Base-by-base conservation (phyloP, 2,113 vertebrate species). In the Halichoerus grypus region DNA sequence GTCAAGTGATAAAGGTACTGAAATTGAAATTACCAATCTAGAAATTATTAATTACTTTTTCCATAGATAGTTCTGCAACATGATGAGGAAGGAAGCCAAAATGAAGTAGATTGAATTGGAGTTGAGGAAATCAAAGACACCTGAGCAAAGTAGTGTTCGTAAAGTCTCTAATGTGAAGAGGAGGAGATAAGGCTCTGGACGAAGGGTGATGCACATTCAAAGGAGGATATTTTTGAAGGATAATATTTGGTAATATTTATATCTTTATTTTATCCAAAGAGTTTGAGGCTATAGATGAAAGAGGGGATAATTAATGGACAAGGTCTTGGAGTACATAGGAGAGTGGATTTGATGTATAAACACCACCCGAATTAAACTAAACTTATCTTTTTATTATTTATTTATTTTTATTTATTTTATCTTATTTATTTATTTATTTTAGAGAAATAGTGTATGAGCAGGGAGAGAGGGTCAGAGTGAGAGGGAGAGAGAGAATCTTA, bases 41-140 rank as follows among this genome's bases (percentile, higher is more conserved):
- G 36, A 93, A 86, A 21, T 51, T 21, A 69, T 84, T 55, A 95
- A 61, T 88, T 65, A 63, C 6, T 55, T 91, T 91, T 81, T 81
- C 65, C 39, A 89, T 74, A 76, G 28, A 69, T 49, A 89, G 51
- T 80, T 72, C 9, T 63, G 9, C 46, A 91, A 76, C 12, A 79
- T 26, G 21, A 53, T 61, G 9, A 36, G 26, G 88, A 80, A 63
- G 28, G 33, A 83, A 83, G 13, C 5, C 57, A 80, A 53, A 49
- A 33, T 84, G 12, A 88, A 85, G 8, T 80, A 11, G 22, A 31
- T 51, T 88, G 55, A 97, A 91, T 39, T 93, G 15, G 1, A 69
- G 3, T 36, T 76, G 24, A 74, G 7, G 18, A 95, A 91, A 88
- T 90, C 55, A 96, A 94, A 94, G 39, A 49, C 21, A 88, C 33